These are phyloP conservation scores for Myripristis jacobus DNA, from an alignment of 2,797 vertebrate genomes.

Conservation along the genomic window DNA sequence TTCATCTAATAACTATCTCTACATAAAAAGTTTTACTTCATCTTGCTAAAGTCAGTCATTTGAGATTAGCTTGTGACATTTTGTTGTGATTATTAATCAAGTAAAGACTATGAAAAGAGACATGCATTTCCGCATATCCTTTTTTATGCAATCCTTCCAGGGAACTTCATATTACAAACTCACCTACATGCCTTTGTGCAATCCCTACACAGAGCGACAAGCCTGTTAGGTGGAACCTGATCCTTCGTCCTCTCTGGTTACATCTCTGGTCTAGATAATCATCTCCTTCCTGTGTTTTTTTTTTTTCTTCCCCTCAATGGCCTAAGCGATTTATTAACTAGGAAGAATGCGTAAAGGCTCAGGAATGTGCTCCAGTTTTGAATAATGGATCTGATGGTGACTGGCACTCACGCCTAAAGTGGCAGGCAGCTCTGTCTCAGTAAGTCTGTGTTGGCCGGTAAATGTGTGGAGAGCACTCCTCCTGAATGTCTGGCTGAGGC, in stretches of 20 bases:
- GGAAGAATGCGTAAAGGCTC: constrained; percentile 52
- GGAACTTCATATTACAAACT: constrained; percentile 40
- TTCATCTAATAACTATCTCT: background rate
- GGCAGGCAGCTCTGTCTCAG: constrained; percentile 64
- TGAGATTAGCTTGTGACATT: background rate
- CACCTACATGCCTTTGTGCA: constrained; percentile 29
- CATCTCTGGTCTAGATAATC: constrained; percentile 67
- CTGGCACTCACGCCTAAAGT: constrained; percentile 61
- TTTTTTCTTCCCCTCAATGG: constrained; percentile 35
- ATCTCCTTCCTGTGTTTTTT: constrained; percentile 62
- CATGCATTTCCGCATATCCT: background rate
- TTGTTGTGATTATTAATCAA: background rate
- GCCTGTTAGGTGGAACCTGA: constrained; percentile 62
- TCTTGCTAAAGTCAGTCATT: background rate
- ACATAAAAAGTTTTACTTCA: background rate
- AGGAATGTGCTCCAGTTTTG: constrained; percentile 74
- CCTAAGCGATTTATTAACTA: constrained; percentile 72
- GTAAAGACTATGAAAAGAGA: background rate
- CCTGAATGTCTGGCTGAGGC: constrained; percentile 51
- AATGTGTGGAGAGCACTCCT: constrained; percentile 40
- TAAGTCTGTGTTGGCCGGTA: constrained; percentile 52
- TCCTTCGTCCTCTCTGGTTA: constrained; percentile 59
- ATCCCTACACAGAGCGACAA: constrained; percentile 41
- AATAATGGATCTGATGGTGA: constrained; percentile 68
- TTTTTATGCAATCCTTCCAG: constrained; percentile 18